These are phyloP conservation scores for Cantharis rustica DNA, from an alignment of 2,888 invertebrate species.

Conservation along the genomic window DNA sequence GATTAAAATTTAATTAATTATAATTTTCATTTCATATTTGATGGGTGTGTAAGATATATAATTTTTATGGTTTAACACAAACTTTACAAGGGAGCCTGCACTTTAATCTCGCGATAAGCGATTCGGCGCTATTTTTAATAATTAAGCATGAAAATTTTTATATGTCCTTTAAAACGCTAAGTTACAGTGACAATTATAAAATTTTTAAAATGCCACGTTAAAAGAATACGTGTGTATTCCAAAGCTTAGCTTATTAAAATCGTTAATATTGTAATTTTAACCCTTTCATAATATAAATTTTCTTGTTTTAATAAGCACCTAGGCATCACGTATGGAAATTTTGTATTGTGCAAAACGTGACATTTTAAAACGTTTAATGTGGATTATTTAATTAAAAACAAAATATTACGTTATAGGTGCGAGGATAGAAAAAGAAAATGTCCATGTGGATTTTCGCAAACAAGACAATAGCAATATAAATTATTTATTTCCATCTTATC, in stretches of 20 bases:
- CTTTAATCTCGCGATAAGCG: background rate
- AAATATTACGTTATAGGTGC: background rate
- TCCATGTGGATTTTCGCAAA: background rate
- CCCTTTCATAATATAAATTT: background rate
- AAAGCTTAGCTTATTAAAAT: background rate
- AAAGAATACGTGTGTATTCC: background rate
- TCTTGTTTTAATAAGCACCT: background rate
- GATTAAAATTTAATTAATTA: constrained; percentile 3
- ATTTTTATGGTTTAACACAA: background rate
- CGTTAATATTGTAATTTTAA: background rate
- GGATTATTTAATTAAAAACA: no score
- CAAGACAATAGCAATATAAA: background rate
- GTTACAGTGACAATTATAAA: background rate
- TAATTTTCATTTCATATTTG: background rate
- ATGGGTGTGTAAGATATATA: background rate
- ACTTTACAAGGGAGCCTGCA: background rate
- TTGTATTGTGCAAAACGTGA: no score
- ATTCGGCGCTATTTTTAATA: background rate
- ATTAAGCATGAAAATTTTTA: background rate
- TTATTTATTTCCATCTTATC: background rate
- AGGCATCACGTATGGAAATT: background rate
- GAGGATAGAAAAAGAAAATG: background rate
- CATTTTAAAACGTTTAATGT: no score
- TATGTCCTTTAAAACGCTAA: background rate
- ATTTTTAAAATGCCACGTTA: background rate